These are phyloP conservation scores for Chondrosia reniformis DNA, from an alignment of 37 sponge, comb jelly and placozoan genomes.

Conservation along the genomic window DNA sequence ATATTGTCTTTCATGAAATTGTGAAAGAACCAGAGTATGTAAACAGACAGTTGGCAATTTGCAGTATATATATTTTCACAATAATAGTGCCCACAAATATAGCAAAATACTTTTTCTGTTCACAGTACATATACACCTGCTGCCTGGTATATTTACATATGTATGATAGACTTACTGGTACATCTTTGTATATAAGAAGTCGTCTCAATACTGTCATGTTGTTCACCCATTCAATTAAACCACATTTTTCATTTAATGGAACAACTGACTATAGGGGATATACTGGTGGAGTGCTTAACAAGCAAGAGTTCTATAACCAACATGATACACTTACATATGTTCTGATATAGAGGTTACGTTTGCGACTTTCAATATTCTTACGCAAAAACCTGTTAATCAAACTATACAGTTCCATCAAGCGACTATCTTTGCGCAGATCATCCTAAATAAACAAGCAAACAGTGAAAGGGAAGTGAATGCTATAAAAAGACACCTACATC, in stretches of 20 bases:
- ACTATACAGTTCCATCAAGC: constrained; percentile 92
- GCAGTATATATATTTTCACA: no score
- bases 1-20: no score
- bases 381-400: constrained; percentile 82
- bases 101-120: no score
- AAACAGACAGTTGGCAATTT: no score
- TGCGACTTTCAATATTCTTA: constrained; percentile 71
- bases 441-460: constrained; percentile 38
- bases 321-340: constrained; percentile 88
- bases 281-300: no score
- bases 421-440: constrained; percentile 90
- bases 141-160: neutral
- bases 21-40: no score
- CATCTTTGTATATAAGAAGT: constrained; percentile 60
- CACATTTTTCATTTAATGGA: constrained; percentile 92
- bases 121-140: neutral
- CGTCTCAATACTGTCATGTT: constrained; percentile 70
- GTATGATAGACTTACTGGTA: constrained; percentile 57
- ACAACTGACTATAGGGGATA: constrained; percentile 92
- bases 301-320: no score
- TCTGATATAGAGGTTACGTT: constrained; percentile 63
- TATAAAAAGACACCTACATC: constrained; percentile 30
- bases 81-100: no score
- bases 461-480: neutral
- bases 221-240: constrained; percentile 86